Evolutionary conservation across 2,797 vertebrate species (phyloP).

Genomic region (Craterocephalus amniculus): DNA sequence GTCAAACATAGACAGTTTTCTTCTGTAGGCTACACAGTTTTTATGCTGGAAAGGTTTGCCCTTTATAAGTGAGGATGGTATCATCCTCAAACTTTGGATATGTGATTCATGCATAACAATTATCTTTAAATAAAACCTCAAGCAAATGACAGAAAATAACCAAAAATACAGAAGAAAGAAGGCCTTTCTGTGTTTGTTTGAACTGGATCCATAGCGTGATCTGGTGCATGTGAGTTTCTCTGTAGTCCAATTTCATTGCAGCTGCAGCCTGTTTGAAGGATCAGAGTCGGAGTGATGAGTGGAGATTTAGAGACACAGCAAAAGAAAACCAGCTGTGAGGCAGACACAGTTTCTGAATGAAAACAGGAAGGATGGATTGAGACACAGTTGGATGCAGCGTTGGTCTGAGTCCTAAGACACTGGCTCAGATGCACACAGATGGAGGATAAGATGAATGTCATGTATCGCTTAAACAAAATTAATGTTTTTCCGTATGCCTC

Average conservation of each 20-base stretch:
- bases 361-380: constrained; percentile 76
- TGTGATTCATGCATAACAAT: neutral
- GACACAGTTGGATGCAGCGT: constrained; percentile 45
- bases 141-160: neutral
- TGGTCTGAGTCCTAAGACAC: constrained; percentile 28
- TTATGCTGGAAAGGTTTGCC: neutral
- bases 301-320: constrained; percentile 25
- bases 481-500: constrained; percentile 26
- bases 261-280: constrained; percentile 32
- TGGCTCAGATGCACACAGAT: constrained; percentile 29
- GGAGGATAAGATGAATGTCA: constrained; percentile 23
- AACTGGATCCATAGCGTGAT: constrained; percentile 7
- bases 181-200: neutral
- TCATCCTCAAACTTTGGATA: neutral
- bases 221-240: constrained; percentile 5
- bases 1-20: neutral
- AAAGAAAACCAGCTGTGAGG: constrained; percentile 68
- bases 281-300: constrained; percentile 23
- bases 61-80: neutral
- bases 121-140: neutral
- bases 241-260: constrained; percentile 17
- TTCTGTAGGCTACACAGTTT: neutral
- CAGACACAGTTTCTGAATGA: constrained; percentile 68
- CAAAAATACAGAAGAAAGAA: neutral
- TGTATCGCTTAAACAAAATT: constrained; percentile 23